A percentile compares a stretch with the other conserved stretches of the same genome.
Conservation (phyloP, 2,888 invertebrate genomes). For the Drosophila lutescens region DNA sequence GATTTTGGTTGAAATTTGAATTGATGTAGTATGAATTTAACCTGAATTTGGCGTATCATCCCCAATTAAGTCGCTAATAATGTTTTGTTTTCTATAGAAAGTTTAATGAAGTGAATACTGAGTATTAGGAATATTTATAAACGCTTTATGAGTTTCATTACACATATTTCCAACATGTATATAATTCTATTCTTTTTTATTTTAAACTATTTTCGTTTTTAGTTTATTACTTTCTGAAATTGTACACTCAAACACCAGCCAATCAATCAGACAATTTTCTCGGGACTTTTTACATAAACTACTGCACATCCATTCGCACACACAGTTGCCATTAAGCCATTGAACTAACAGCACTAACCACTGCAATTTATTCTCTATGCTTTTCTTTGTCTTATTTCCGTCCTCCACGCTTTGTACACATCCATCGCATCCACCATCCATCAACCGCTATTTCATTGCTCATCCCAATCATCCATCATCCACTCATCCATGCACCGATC, state of each 20-base stretch:
- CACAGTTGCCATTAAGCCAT: slow-evolving; percentile 27
- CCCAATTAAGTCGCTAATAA: background rate
- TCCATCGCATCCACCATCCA: slow-evolving; percentile 21
- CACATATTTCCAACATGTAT: background rate
- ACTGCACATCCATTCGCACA: slow-evolving; percentile 20
- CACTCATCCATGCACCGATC: slow-evolving; percentile 39
- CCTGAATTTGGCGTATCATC: too few species aligned
- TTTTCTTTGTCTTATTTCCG: slow-evolving; percentile 16
- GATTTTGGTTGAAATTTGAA: too few species aligned
- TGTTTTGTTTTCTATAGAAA: background rate
- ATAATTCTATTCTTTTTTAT: slow-evolving; percentile 15
- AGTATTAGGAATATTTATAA: background rate
- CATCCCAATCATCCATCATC: slow-evolving; percentile 13
- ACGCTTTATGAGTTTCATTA: background rate
- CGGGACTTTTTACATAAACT: slow-evolving; percentile 19
- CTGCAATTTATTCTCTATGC: slow-evolving; percentile 22
- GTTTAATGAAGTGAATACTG: background rate
- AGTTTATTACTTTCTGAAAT: slow-evolving; percentile 28
- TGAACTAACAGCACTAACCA: slow-evolving; percentile 31
- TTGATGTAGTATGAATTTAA: too few species aligned
- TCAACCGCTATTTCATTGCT: slow-evolving; percentile 1
- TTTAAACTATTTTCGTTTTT: slow-evolving; percentile 6
- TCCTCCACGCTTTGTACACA: slow-evolving; percentile 12
- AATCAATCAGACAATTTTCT: slow-evolving; percentile 28
- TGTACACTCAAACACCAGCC: slow-evolving; percentile 74